Evolutionary conservation across 1,140 invertebrate species (phyloP), one percentile per base, ranked within the genome.

Genomic region (Drosophila mauritiana): DNA sequence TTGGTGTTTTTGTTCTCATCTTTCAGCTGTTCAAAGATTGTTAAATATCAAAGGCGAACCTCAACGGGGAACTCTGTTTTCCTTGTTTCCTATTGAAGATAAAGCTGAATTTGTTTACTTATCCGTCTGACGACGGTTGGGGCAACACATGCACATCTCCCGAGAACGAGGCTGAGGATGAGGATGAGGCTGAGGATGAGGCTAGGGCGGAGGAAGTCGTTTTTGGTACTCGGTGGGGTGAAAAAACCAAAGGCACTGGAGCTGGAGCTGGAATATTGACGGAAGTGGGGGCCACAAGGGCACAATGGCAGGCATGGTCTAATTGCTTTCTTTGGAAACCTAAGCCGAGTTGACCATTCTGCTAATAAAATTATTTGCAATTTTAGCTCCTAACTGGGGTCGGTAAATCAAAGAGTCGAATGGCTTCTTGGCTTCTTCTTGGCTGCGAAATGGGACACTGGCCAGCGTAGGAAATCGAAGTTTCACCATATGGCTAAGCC

Each of bases 1-100:
- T 37, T 43, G 65, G 62, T 54, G 40, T 59, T 62, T 74, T 78
- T 77, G 49, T 73, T 63, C 49, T 57, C 53, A 69, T 72, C 68
- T 74, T 73, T 73, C 72, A 74, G 72, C 72, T 74, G 72, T 74
- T 74, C 58, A 74, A 74, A 63, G 57, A 74, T 55, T 74, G 68
- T 72, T 72, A 72, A 72, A 72, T 72, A 70, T 72, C 68, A 72
- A 72, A 72, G 68, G 31, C 51, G 51, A 70, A 70, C 67, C 52
- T 45, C 67, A n/a, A 45, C 64, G 67, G 49, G 64, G 27, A 70
- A 70, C 67, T 70, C 51, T 48, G 64, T 70, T 36, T 70, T 70
- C 52, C 64, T 70, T 70, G 68, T 70, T 72, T 36, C 31, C 49
- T 7, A 70, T 49, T 70, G 52, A 70, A 72, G 64, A 72, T 70